Base-by-base conservation (phyloP, 2,113 vertebrate species). In the Melanocharis versteri region DNA sequence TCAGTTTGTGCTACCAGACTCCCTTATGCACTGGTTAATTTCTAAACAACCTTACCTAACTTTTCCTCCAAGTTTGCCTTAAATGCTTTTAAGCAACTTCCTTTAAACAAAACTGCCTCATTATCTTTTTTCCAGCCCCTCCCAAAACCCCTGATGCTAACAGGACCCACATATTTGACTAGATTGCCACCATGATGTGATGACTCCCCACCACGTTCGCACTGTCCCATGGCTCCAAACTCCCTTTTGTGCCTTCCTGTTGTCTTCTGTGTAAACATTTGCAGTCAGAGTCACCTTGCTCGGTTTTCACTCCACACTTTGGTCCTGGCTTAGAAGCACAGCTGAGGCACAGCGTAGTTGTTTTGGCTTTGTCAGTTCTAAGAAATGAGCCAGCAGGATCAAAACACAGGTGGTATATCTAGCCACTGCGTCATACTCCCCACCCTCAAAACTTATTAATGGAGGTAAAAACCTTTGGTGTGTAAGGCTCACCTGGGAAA, bases 371-470 rank as follows among this genome's bases (percentile, higher is more conserved):
- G 24, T 40, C 58, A 71, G 0, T 53, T 73, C 35, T 60, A 26
- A 48, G 47, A 60, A 78, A 30, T 0, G 0, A 73, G 23, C 11
- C 35, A 62, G 15, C 20, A 66, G 77, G 19, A 64, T 62, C 33
- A 1, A 6, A 89, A 21, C 20, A 54, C 7, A 23, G 28, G 26
- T 40, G 10, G 5, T 15, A 39, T 39, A 61, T n/a, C 15, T 61
- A 56, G 19, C 48, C 89, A 33, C 24, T 1, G 0, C 18, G 14
- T 54, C 6, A 3, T 21, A 22, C 16, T 53, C 8, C 9, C 12
- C 44, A 56, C 24, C 5, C 45, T 79, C 48, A 58, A 68, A 79
- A 62, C 16, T 60, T 47, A 26, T 13, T 42, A 50, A 62, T 2
- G 6, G 21, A 57, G 17, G 6, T 54, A 69, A 76, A 77, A 88